Evolutionary conservation across 2,888 invertebrate species (phyloP), one percentile per base, ranked within the genome.

Genomic region (Leucophenga montana): DNA sequence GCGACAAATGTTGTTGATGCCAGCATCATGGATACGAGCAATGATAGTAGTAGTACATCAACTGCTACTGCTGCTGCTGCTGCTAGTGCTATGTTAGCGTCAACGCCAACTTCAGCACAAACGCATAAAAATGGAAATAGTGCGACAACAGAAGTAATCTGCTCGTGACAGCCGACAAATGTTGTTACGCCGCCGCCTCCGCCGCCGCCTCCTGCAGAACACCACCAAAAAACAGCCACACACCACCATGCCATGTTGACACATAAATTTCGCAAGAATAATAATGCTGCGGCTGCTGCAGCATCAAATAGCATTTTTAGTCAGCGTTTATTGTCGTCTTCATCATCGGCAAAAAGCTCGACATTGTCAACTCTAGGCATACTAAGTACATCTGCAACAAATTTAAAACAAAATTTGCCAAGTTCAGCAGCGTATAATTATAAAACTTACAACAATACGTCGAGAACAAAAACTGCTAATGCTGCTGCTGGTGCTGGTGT

Each of bases 141-240:
- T 68, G 68, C 82, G 64, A 78, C 86, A 73, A 74, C 88, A 64
- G 89, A 88, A 77, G 88, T 89, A 54, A 88, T 87, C 62, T 89
- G 88, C 71, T 88, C 89, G 88, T 89, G 88, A 89, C 89, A 86
- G 85, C 83, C 80, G 79, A 82, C 84, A 78, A 61, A 57, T 69
- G 44, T 65, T 44, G 27, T 16, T 18, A 50, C 57, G 56, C 27
- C 67, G 27, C 57, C 39, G n/a, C 50, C 61, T n/a, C 53, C 64
- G 70, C 39, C 14, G 11, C 16, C 39, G 39, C 31, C 59, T 2
- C 59, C 46, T 22, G 62, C 48, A 64, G 44, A 64, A 11, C 66
- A 18, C 48, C 53, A 66, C 48, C 66, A 56, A 20, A 18, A 20
- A 14, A 27, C 33, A 59, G 4, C 39, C 18, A 31, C 66, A 64